Evolutionary conservation across 2,888 invertebrate species (phyloP).

Genomic region (Ochlodes sylvanus): DNA sequence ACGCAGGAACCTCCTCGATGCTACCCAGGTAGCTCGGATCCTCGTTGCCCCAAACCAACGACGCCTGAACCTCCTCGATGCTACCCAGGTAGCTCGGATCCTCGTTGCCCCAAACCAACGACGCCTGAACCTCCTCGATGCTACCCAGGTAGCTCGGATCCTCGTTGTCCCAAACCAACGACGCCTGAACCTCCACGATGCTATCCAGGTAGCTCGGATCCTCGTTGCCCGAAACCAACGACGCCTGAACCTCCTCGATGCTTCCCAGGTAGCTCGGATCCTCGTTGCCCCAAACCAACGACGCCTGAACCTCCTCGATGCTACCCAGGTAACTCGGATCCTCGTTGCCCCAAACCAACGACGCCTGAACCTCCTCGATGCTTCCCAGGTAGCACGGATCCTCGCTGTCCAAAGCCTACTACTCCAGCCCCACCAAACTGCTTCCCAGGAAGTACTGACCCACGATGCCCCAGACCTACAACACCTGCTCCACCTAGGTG

Average conservation of each 20-base stretch:
- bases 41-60: conserved; percentile 49
- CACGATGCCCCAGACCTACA: conserved; percentile 44
- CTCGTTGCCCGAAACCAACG: conserved; percentile 48
- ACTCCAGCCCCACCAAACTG: conserved; percentile 49
- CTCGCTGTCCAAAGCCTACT: conserved; percentile 42
- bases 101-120: conserved; percentile 47
- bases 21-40: conserved; percentile 56
- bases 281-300: conserved; percentile 32
- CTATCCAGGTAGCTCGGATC: conserved; percentile 45
- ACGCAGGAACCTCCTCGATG: conserved; percentile 47
- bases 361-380: conserved; percentile 43
- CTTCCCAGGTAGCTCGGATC: conserved; percentile 46
- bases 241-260: conserved; percentile 41
- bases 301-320: conserved; percentile 38
- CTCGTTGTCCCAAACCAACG: conserved; percentile 49
- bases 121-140: conserved; percentile 41
- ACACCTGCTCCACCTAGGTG: conserved; percentile 40
- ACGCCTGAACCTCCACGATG: conserved; percentile 45
- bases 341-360: conserved; percentile 45
- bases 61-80: conserved; percentile 44
- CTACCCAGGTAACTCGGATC: conserved; percentile 50
- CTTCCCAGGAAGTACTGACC: conserved; percentile 45
- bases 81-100: conserved; percentile 47
- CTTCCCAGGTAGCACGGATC: conserved; percentile 51
- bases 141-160: conserved; percentile 56